These are phyloP conservation scores for Leptopilina syphax DNA, from an alignment of 2,888 invertebrate genomes.

Conservation along the genomic window DNA sequence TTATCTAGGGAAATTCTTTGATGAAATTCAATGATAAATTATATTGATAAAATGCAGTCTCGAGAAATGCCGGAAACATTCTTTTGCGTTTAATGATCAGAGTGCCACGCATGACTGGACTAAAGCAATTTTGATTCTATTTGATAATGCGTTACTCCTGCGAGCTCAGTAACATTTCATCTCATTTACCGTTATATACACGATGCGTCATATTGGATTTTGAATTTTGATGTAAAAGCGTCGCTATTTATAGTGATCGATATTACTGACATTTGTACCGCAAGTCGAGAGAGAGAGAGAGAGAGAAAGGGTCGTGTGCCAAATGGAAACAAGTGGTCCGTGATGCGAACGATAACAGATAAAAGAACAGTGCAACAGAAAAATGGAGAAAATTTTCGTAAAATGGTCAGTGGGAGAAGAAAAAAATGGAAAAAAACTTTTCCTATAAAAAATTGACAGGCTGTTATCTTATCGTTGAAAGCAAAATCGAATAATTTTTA, in stretches of 20 bases:
- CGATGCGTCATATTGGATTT: slow-evolving; percentile 13
- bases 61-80: slow-evolving; percentile 31
- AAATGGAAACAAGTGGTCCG: slow-evolving; percentile 57
- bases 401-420: not conserved
- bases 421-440: not conserved
- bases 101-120: slow-evolving; percentile 13
- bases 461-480: not conserved
- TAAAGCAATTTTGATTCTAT: slow-evolving; percentile 14
- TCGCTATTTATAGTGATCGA: not conserved
- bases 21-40: not conserved
- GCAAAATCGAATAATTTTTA: not conserved
- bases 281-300: not conserved
- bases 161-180: slow-evolving; percentile 10
- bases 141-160: slow-evolving; percentile 10
- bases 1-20: not conserved
- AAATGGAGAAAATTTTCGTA: not conserved
- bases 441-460: not conserved
- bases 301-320: slow-evolving; percentile 47
- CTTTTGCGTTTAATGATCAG: slow-evolving; percentile 22
- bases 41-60: not conserved
- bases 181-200: slow-evolving; percentile 10
- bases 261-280: not conserved
- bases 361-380: slow-evolving; percentile 40
- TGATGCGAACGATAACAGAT: slow-evolving; percentile 55
- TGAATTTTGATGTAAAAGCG: slow-evolving; percentile 4